A percentile compares a stretch with the other conserved stretches of the same genome.
Evolutionary conservation across 2,888 invertebrate genomes (phyloP).

Genomic region (Calliopum simillimum): DNA sequence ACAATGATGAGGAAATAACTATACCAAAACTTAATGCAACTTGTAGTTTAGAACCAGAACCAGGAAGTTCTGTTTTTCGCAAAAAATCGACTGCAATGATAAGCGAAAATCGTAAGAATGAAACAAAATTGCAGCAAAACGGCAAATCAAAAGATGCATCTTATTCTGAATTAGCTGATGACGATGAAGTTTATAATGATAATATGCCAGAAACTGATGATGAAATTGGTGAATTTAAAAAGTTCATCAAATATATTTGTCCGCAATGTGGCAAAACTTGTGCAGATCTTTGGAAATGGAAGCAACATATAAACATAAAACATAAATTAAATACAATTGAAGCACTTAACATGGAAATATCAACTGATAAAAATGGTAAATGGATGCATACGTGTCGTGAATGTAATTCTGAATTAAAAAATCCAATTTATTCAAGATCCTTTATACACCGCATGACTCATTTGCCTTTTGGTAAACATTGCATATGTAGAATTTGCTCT

Average conservation of each 20-base stretch:
- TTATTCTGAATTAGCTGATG: background rate
- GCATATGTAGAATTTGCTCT: no score
- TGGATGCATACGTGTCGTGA: constrained; percentile 34
- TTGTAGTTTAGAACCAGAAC: no score
- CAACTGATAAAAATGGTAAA: constrained; percentile 33
- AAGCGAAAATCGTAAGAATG: background rate
- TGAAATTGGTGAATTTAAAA: background rate
- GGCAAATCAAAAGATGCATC: background rate
- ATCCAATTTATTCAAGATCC: background rate
- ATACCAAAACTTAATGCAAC: no score
- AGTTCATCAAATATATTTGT: constrained; percentile 23
- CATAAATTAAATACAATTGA: constrained; percentile 36
- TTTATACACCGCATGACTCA: constrained; percentile 35
- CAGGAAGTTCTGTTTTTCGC: no score
- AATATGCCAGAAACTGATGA: background rate
- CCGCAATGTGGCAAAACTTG: constrained; percentile 37
- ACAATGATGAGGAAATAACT: background rate
- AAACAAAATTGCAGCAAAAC: background rate
- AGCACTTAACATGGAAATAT: constrained; percentile 37
- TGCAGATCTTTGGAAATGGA: constrained; percentile 31
- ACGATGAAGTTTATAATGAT: background rate
- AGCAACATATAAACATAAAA: constrained; percentile 34
- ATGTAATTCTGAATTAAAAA: constrained; percentile 29
- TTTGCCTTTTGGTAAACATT: constrained; percentile 24
- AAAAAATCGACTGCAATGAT: no score